Evolutionary conservation across 2,888 invertebrate genomes (phyloP).

Genomic region (Drymonia ruficornis): DNA sequence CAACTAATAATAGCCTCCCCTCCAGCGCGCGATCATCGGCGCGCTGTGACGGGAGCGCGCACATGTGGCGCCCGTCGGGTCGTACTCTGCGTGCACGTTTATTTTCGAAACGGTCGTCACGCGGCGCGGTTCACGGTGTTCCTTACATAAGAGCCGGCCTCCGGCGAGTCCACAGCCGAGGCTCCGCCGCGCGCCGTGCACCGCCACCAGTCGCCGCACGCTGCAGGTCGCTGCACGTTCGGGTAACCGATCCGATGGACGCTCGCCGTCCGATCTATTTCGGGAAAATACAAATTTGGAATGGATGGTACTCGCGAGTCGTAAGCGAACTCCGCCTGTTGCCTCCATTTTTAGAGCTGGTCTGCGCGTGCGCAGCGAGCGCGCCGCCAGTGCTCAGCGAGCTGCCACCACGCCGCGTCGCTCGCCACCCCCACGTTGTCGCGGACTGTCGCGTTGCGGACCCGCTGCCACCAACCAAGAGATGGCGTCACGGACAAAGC

Average conservation of each 20-base stretch:
- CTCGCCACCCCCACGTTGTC: slow-evolving; percentile 63
- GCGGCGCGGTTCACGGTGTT: slow-evolving; percentile 77
- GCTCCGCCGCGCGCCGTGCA: slow-evolving; percentile 50
- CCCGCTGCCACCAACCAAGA: slow-evolving; percentile 48
- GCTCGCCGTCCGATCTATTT: slow-evolving; percentile 87
- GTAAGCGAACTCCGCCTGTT: slow-evolving; percentile 81
- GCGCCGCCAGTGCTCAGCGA: slow-evolving; percentile 77
- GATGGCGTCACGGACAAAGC: slow-evolving; percentile 53
- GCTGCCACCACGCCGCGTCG: slow-evolving; percentile 80
- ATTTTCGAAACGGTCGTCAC: slow-evolving; percentile 81
- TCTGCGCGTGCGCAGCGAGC: slow-evolving; percentile 80
- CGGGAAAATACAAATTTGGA: slow-evolving; percentile 94
- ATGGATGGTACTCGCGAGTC: slow-evolving; percentile 83
- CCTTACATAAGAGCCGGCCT: slow-evolving; percentile 72
- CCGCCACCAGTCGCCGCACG: slow-evolving; percentile 60
- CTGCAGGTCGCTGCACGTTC: slow-evolving; percentile 80
- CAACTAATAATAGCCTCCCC: slow-evolving; percentile 84
- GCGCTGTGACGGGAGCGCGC: slow-evolving; percentile 72
- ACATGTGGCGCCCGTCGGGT: slow-evolving; percentile 78
- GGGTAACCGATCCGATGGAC: slow-evolving; percentile 83
- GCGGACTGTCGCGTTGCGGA: slow-evolving; percentile 45
- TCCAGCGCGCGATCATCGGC: slow-evolving; percentile 75
- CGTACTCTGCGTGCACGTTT: slow-evolving; percentile 72
- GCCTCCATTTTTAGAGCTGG: slow-evolving; percentile 84
- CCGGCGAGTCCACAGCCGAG: slow-evolving; percentile 48